A percentile compares a stretch with the other conserved stretches of the same genome.
Conservation (phyloP, 1,140 invertebrate species). For the Temnothorax longispinosus region DNA sequence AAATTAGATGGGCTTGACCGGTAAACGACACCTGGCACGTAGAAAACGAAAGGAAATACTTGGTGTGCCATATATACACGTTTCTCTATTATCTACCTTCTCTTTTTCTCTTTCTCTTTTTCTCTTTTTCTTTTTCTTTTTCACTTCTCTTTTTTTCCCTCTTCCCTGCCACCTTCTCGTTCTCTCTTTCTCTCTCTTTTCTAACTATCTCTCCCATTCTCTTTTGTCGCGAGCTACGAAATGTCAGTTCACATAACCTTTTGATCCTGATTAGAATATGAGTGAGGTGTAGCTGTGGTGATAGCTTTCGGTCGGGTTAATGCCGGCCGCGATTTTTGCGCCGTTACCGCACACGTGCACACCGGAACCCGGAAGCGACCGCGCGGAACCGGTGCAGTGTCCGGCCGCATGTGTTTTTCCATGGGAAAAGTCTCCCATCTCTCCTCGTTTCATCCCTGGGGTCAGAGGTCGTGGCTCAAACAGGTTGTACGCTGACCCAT, state of each 20-base stretch:
- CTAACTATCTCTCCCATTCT: slow-evolving; percentile 3
- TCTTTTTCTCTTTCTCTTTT: not conserved
- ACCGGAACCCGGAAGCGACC: slow-evolving; percentile 79
- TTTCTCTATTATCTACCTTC: slow-evolving; percentile 24
- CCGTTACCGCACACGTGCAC: slow-evolving; percentile 66
- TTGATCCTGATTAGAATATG: slow-evolving; percentile 86
- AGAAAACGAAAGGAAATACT: slow-evolving; percentile 83
- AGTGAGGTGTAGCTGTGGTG: slow-evolving; percentile 69
- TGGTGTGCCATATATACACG: not conserved
- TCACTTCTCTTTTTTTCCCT: slow-evolving; percentile 6
- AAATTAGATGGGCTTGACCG: slow-evolving; percentile 78
- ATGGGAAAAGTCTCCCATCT: slow-evolving; percentile 79
- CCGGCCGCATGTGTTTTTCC: slow-evolving; percentile 73
- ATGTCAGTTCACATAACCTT: slow-evolving; percentile 84
- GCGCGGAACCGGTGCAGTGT: slow-evolving; percentile 70
- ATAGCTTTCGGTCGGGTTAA: slow-evolving; percentile 66
- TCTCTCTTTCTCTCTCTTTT: not conserved
- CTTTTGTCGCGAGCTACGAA: slow-evolving; percentile 19
- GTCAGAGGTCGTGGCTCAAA: slow-evolving; percentile 73
- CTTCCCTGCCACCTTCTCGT: not conserved
- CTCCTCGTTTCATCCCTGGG: slow-evolving; percentile 27
- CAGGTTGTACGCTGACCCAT: slow-evolving; percentile 68
- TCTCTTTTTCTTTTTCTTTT: slow-evolving; percentile 15
- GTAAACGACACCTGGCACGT: slow-evolving; percentile 82
- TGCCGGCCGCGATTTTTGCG: slow-evolving; percentile 66